phyloP scores from a whole-genome alignment of 2,113 vertebrate genomes.

The Oreotrochilus melanogaster region DNA sequence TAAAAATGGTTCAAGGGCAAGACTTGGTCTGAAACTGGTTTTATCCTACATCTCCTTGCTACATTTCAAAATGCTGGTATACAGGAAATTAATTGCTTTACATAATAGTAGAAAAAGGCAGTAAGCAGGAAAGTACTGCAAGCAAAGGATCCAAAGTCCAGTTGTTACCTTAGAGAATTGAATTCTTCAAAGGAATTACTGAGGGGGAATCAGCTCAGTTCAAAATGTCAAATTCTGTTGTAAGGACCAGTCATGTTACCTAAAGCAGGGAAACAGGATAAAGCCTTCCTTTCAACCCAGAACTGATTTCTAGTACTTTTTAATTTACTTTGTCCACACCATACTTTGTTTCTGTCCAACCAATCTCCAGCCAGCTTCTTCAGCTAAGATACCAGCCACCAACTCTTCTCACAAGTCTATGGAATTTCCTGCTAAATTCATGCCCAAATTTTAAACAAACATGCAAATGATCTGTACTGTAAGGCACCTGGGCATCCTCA shows the following conservation, averaged over 20 bases:
- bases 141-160: not conserved
- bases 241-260: not conserved
- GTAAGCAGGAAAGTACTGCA: not conserved
- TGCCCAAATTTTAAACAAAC: not conserved
- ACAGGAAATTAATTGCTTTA: not conserved
- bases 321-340: not conserved
- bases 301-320: not conserved
- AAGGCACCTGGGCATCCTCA: not conserved
- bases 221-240: not conserved
- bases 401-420: not conserved
- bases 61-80: not conserved
- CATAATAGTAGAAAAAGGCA: not conserved
- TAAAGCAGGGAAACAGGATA: not conserved
- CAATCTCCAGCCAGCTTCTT: not conserved
- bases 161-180: not conserved
- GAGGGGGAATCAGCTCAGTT: not conserved
- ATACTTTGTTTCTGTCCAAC: not conserved
- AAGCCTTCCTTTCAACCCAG: not conserved
- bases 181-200: not conserved
- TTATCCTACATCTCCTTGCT: not conserved
- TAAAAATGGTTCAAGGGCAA: not conserved
- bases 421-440: not conserved
- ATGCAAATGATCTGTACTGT: not conserved
- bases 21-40: not conserved
- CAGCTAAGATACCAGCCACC: not conserved